A percentile compares a stretch with the other conserved stretches of the same genome.
These are phyloP conservation scores for Ophion ventricosus DNA, from an alignment of 2,888 invertebrate species.

Conservation along the genomic window DNA sequence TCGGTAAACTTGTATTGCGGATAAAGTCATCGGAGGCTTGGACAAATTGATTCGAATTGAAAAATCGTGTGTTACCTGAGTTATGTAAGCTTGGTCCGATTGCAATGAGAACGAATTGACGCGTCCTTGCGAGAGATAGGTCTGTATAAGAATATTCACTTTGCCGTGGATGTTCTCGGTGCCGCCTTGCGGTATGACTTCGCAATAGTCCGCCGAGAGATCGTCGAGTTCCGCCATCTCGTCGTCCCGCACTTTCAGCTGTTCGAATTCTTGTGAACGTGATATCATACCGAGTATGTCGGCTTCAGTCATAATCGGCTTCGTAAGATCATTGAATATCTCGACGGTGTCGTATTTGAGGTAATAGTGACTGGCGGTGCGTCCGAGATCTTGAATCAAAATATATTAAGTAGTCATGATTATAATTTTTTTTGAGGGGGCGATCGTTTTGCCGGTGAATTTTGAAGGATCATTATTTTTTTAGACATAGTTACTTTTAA, in stretches of 20 bases:
- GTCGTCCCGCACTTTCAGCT: conserved; percentile 97
- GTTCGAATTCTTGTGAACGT: conserved; percentile 96
- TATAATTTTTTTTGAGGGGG: too few relatives aligned
- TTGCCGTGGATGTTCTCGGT: conserved; percentile 96
- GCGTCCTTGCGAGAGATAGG: conserved; percentile 92
- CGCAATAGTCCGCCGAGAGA: conserved; percentile 89
- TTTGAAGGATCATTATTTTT: too few relatives aligned
- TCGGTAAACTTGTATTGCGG: too few relatives aligned
- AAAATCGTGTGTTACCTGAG: conserved; percentile 86
- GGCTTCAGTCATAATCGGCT: conserved; percentile 92
- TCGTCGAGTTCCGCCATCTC: conserved; percentile 95
- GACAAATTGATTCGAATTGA: neutral
- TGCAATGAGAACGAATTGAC: conserved; percentile 93
- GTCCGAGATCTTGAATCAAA: conserved; percentile 89
- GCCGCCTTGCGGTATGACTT: conserved; percentile 91
- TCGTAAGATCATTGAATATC: conserved; percentile 93
- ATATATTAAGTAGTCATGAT: neutral
- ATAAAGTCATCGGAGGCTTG: too few relatives aligned
- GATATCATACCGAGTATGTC: conserved; percentile 96
- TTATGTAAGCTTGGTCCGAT: conserved; percentile 95
- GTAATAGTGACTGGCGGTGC: conserved; percentile 99
- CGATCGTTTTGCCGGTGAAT: too few relatives aligned
- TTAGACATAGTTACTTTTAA: too few relatives aligned
- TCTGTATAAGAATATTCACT: conserved; percentile 97
- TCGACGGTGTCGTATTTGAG: conserved; percentile 98